Base-by-base conservation (phyloP, 2,888 invertebrate genomes). In the Lochmaea crataegi region DNA sequence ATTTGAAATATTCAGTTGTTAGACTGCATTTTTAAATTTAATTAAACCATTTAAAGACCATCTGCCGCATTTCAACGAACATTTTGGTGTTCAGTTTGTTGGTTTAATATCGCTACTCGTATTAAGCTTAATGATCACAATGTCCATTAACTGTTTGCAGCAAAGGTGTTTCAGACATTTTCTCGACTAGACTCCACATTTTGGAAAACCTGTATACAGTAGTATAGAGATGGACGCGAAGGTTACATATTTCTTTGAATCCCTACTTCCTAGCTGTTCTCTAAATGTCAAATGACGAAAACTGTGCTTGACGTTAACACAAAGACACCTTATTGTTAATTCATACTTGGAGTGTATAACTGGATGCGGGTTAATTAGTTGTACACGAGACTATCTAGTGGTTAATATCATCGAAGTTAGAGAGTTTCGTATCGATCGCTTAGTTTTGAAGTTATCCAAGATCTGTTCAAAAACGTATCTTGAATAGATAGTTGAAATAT, bases 91-190 rank as follows among this genome's bases (percentile, higher is more conserved):
- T 38, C 38, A 32, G 32, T 60, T 60, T 60, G 60, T 60, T 60
- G n/a, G 60, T n/a, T 60, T 38, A 60, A 60, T 60, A 60, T 60
- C 16, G 60, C 16, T 60, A 10, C 32, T 32, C 38, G 38, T 32
- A 60, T 60, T 38, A 60, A 60, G 60, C 16, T n/a, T 38, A 60
- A 60, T 14, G 60, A 60, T 60, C 38, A 60, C 32, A n/a, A 16
- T 60, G 12, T 38, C 32, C 38, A 60, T 60, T 60, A 60, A 60
- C 12, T 38, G 16, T 60, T 32, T 16, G 60, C 32, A 16, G 60
- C 60, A 60, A 60, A 60, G 60, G 60, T 60, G 60, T 60, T 60
- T 14, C 38, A 38, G 60, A 60, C 60, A 60, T 60, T 60, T 60
- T 60, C 60, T 38, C 60, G 60, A 38, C 38, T 60, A 16, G 38